Conservation (phyloP, 30 jellyfish, hydroid and myxozoan genomes). For the Morbakka virulenta region DNA sequence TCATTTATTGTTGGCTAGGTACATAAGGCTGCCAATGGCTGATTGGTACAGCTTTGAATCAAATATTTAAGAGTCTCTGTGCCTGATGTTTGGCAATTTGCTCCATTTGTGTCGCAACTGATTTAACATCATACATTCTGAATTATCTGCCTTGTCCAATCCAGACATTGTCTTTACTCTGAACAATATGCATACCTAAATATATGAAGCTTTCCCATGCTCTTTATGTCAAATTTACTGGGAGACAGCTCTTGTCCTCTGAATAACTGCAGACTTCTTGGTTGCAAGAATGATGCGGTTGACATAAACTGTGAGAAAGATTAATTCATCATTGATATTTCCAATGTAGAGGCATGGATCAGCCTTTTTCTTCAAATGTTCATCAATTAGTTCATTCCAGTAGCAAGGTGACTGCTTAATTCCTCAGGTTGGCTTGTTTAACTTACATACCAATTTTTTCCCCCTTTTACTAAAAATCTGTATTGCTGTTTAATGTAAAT, state of each 20-base stretch:
- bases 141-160: conserved; percentile 36
- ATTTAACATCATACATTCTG: conserved; percentile 19
- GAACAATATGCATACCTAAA: conserved; percentile 36
- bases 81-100: conserved; percentile 11
- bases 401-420: conserved; percentile 41
- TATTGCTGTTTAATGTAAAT: conserved; percentile 69
- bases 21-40: conserved; percentile 46
- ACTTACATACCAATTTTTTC: conserved; percentile 55
- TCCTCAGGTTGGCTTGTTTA: conserved; percentile 19
- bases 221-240: conserved; percentile 29
- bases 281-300: conserved; percentile 51
- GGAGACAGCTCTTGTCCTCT: background rate
- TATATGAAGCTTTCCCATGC: conserved; percentile 40
- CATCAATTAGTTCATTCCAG: conserved; percentile 46
- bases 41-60: conserved; percentile 39
- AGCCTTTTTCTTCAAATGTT: background rate
- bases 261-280: background rate
- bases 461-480: conserved; percentile 33
- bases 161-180: background rate
- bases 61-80: background rate
- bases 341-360: conserved; percentile 35
- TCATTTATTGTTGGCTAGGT: conserved; percentile 26
- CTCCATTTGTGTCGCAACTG: conserved; percentile 40
- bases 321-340: background rate
- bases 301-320: conserved; percentile 38